Evolutionary conservation across 2,888 invertebrate genomes (phyloP).

Genomic region (Hemistola chrysoprasaria): DNA sequence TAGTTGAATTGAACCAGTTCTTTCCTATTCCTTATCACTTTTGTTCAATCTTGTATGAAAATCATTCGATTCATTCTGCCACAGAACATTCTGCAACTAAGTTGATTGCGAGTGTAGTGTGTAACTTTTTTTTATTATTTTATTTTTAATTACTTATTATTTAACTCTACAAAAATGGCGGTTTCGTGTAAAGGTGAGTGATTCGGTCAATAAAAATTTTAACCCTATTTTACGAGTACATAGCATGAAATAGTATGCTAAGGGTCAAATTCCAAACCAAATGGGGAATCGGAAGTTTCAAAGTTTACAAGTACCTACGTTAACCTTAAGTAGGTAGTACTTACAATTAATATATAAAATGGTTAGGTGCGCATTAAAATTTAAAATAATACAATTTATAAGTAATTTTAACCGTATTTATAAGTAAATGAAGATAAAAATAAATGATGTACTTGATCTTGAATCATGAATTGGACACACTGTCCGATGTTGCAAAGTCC

Average conservation of each 20-base stretch:
- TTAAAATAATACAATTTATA: no score
- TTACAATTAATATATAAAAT: no score
- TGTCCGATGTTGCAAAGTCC: no score
- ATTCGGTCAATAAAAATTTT: neutral
- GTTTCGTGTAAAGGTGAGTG: constrained; percentile 67
- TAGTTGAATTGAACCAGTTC: constrained; percentile 12
- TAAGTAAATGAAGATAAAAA: no score
- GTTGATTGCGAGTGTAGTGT: constrained; percentile 21
- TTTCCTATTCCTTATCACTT: constrained; percentile 13
- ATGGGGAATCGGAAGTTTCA: no score
- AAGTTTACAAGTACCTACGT: no score
- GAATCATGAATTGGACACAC: no score
- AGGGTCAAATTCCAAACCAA: constrained; percentile 52
- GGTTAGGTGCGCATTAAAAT: no score
- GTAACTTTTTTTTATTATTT: constrained; percentile 18
- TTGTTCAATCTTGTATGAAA: constrained; percentile 3
- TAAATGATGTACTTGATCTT: no score
- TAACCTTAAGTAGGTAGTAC: no score
- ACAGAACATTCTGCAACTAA: no score
- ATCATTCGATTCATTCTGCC: constrained; percentile 26
- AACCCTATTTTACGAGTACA: neutral
- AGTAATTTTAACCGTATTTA: no score
- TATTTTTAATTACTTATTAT: constrained; percentile 19
- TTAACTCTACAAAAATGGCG: constrained; percentile 48
- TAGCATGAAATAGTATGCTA: neutral